Conservation (phyloP, 2,113 vertebrate genomes). For the Menura novaehollandiae region DNA sequence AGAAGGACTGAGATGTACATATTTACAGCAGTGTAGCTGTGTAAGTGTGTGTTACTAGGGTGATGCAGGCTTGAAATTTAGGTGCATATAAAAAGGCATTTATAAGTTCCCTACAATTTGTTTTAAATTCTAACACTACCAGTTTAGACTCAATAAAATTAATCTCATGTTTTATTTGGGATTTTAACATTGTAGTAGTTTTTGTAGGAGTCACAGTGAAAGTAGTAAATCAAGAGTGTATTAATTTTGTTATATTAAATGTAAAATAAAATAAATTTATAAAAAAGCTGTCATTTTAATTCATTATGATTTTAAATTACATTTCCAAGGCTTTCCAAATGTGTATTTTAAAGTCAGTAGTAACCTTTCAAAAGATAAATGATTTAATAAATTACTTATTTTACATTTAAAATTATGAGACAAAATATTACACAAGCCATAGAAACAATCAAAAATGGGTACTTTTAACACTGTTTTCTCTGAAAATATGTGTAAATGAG, state of each 20-base stretch:
- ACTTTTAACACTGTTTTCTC: not conserved
- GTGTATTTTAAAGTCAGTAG: not conserved
- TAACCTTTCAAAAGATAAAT: slow-evolving; percentile 23
- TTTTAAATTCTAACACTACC: not conserved
- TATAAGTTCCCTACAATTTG: not conserved
- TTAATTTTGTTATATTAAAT: not conserved
- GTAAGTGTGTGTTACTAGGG: not conserved
- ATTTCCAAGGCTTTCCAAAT: not conserved
- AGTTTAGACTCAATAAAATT: not conserved
- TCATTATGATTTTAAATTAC: not conserved
- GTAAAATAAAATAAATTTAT: not conserved
- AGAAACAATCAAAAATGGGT: not conserved
- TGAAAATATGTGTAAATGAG: not conserved
- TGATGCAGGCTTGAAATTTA: not conserved
- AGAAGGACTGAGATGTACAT: not conserved
- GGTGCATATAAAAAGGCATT: not conserved
- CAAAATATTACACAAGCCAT: not conserved
- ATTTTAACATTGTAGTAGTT: not conserved
- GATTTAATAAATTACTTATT: slow-evolving; percentile 25
- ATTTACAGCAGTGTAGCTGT: not conserved
- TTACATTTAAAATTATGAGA: not conserved
- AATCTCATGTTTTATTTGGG: not conserved
- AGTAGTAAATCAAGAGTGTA: not conserved
- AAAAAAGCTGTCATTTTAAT: not conserved
- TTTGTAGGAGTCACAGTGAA: not conserved